These are phyloP conservation scores for Aproaerema taeniolella DNA, from an alignment of 2,888 invertebrate genomes.

Conservation along the genomic window DNA sequence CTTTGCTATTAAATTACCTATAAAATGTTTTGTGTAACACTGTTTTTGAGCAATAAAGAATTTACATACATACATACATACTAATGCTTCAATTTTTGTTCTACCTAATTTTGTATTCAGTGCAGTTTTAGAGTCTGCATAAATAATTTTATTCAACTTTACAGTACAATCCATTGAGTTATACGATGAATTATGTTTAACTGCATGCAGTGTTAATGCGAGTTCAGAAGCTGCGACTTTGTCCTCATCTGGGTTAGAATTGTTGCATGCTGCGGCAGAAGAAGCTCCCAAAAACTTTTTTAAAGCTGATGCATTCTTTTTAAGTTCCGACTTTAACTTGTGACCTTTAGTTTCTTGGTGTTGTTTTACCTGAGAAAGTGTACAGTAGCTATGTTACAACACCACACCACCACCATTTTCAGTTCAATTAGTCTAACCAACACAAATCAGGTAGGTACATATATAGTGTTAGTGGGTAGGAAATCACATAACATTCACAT, in stretches of 20 bases:
- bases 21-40: too few relatives aligned
- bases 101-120: not conserved
- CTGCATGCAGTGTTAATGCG: not conserved
- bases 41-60: too few relatives aligned
- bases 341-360: not conserved
- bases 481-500: not conserved
- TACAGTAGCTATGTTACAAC: not conserved
- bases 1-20: too few relatives aligned
- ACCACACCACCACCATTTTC: not conserved
- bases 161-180: not conserved
- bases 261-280: not conserved
- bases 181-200: constrained; percentile 1
- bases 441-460: not conserved
- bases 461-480: not conserved
- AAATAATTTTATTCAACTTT: constrained; percentile 1
- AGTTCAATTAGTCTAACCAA: not conserved
- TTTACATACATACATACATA: too few relatives aligned
- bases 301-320: not conserved
- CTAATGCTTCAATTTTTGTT: constrained; percentile 1
- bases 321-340: not conserved
- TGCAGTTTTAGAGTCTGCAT: constrained; percentile 4
- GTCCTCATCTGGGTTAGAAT: not conserved
- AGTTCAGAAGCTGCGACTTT: not conserved
- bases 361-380: not conserved
- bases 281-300: not conserved